A percentile compares a stretch with the other conserved stretches of the same genome.
Conservation (phyloP, 1,140 invertebrate genomes). For the Polypedilum pembai region DNA sequence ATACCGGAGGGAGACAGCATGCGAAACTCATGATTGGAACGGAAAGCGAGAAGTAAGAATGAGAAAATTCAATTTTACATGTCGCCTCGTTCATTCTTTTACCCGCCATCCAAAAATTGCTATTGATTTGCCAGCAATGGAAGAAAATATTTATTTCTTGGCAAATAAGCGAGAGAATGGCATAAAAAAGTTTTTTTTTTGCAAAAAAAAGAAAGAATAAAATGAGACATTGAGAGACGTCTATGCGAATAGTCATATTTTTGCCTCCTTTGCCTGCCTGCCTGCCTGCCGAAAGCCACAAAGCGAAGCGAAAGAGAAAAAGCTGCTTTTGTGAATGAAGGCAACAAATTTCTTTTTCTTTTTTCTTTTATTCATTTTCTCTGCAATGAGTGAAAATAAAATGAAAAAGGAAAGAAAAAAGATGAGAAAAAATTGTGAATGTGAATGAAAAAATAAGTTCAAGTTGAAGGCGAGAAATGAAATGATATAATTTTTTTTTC, state of each 20-base stretch:
- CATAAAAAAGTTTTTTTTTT: neutral
- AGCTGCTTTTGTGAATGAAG: neutral
- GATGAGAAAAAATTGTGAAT: no score
- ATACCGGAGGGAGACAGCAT: no score
- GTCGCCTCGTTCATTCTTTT: neutral
- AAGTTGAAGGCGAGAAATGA: no score
- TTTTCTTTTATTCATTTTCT: no score
- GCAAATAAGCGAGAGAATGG: neutral
- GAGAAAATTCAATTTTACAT: constrained; percentile 14
- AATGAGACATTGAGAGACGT: neutral
- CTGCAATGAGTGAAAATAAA: no score
- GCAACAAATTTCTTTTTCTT: neutral
- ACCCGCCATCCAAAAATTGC: neutral
- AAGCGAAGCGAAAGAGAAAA: neutral
- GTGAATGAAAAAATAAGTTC: no score
- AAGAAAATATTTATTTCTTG: constrained; percentile 19
- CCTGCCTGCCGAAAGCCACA: neutral
- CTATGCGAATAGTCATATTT: constrained; percentile 9
- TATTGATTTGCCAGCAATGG: constrained; percentile 11
- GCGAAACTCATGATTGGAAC: neutral
- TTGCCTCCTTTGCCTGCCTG: no score
- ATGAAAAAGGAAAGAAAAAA: no score
- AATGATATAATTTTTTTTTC: no score
- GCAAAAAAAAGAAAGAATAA: neutral
- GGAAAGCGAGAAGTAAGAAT: constrained; percentile 16